Percentiles rank a stretch among this genome's conserved stretches.
phyloP scores from a whole-genome alignment of 2,797 vertebrate genomes.

The Tadarida brasiliensis region DNA sequence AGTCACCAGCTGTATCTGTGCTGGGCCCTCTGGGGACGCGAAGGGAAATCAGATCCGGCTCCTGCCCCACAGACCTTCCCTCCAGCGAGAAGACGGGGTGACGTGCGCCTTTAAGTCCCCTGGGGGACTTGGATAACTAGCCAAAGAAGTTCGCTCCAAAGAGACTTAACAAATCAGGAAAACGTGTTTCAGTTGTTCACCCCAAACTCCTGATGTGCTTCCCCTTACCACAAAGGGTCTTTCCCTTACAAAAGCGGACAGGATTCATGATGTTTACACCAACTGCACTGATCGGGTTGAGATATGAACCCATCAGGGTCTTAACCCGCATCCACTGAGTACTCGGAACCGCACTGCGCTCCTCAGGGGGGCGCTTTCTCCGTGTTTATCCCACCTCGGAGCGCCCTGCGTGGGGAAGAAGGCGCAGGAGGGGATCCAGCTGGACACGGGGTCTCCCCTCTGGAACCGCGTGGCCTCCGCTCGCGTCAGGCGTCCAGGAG shows the following conservation, averaged over 20 bases:
- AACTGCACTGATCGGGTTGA: not conserved
- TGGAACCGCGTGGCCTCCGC: not conserved
- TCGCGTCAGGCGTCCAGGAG: not conserved
- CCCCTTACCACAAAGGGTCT: not conserved
- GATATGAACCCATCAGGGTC: not conserved
- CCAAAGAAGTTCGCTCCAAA: constrained; percentile 20
- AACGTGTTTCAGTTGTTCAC: not conserved
- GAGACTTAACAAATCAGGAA: not conserved
- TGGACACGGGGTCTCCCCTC: not conserved
- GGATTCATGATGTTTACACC: not conserved
- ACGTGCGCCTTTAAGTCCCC: not conserved
- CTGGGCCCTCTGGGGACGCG: not conserved
- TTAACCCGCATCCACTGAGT: not conserved
- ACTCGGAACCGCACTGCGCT: not conserved
- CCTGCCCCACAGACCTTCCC: not conserved
- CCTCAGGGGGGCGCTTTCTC: not conserved
- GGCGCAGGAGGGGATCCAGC: not conserved
- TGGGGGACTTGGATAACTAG: not conserved
- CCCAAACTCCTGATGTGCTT: not conserved
- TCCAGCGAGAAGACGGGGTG: not conserved
- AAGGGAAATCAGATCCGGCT: not conserved
- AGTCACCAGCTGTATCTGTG: not conserved
- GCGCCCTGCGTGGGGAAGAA: not conserved
- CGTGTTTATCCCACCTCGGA: not conserved
- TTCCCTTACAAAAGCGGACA: not conserved